Base-by-base conservation (phyloP, 2,888 invertebrate genomes). In the Timema podura region DNA sequence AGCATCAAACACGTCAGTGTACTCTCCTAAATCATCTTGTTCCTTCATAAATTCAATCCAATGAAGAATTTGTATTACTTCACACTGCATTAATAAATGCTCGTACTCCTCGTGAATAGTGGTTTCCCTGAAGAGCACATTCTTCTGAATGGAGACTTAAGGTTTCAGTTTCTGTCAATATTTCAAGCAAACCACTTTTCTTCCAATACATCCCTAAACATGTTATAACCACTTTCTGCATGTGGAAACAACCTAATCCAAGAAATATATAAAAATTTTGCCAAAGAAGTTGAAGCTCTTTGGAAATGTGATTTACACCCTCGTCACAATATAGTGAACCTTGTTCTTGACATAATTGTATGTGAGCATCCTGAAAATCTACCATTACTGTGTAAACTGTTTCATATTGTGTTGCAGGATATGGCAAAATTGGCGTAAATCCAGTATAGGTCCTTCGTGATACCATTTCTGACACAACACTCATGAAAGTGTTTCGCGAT, bases 321-420 rank as follows among this genome's bases (percentile, higher is more conserved):
- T 57, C 57, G 6, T 57, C 57, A 30, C 15, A 57, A 13, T n/a
- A n/a, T 13, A 57, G n/a, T 13, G n/a, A 57, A n/a, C 57, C 57
- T 30, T 57, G 16, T n/a, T 13, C 8, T 16, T 8, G 57, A n/a
- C 8, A 8, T 30, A 57, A 10, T 30, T 57, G 13, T 11, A 16
- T 57, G 16, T n/a, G 57, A 57, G 30, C 9, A n/a, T 57, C 57
- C 30, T 57, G 15, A 30, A n/a, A n/a, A 30, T n/a, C n/a, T 16
- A 16, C 15, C 13, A 11, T 57, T 30, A 30, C 30, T n/a, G 15
- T 57, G 30, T 57, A n/a, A n/a, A 57, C 57, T n/a, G 57, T 16
- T n/a, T 57, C 57, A 57, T 57, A 57, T 6, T 57, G 15, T 8
- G 57, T 57, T 57, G 57, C 57, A n/a, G 57, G 57, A 57, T 57